A percentile compares a stretch with the other conserved stretches of the same genome.
Conservation (phyloP, 2,888 invertebrate genomes). For the Drosophila pseudotakahashii region DNA sequence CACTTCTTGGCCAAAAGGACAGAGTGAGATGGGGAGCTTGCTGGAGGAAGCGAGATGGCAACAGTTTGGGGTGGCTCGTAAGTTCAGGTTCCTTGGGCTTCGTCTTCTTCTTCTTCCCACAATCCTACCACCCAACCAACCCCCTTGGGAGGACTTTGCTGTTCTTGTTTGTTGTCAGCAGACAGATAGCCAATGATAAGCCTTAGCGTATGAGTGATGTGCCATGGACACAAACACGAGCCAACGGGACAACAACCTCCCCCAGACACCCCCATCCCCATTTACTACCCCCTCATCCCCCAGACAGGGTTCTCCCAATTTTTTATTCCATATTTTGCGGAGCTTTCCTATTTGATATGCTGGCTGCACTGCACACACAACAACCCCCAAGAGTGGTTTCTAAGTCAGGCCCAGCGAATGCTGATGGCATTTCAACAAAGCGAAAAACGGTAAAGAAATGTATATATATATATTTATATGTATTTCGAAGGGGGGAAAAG, state of each 20-base stretch:
- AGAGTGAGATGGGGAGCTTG: slow-evolving; percentile 23
- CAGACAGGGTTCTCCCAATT: background rate
- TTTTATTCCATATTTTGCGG: slow-evolving; percentile 32
- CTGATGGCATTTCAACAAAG: slow-evolving; percentile 28
- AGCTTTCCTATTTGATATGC: slow-evolving; percentile 39
- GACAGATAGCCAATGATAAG: slow-evolving; percentile 79
- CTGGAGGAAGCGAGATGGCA: slow-evolving; percentile 20
- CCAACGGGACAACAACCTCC: slow-evolving; percentile 49
- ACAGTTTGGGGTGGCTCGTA: slow-evolving; percentile 32
- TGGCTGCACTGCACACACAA: slow-evolving; percentile 22
- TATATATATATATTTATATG: background rate
- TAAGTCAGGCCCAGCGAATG: slow-evolving; percentile 25
- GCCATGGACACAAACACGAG: slow-evolving; percentile 49
- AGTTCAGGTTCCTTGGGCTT: slow-evolving; percentile 23
- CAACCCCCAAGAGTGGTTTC: slow-evolving; percentile 22
- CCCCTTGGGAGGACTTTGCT: slow-evolving; percentile 5
- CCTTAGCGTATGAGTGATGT: slow-evolving; percentile 77
- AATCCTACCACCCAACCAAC: background rate
- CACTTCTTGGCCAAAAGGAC: slow-evolving; percentile 41
- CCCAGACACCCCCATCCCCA: slow-evolving; percentile 23
- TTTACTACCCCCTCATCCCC: background rate
- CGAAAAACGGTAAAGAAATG: slow-evolving; percentile 4
- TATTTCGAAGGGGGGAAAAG: background rate
- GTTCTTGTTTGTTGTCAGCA: slow-evolving; percentile 65
- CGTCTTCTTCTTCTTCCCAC: slow-evolving; percentile 5